These are phyloP conservation scores for Eonycteris spelaea DNA, from an alignment of 2,113 vertebrate species.

Conservation along the genomic window DNA sequence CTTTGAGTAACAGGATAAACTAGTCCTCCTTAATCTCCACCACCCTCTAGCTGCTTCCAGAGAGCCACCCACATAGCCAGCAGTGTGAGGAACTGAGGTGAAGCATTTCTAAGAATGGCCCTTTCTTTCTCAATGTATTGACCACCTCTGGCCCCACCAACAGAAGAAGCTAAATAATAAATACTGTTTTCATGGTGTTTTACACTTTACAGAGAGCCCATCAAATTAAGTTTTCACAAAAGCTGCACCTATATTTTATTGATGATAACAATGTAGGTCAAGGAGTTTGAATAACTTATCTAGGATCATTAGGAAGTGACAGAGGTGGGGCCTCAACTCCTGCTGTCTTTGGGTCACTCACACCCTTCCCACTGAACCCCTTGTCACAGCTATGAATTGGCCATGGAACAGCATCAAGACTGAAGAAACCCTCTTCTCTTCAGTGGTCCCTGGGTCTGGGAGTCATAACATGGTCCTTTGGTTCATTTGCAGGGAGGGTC, in stretches of 20 bases:
- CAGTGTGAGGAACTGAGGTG: neutral
- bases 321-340: neutral
- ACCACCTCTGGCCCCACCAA: neutral
- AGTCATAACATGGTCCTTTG: neutral
- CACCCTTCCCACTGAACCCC: neutral
- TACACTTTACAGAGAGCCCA: neutral
- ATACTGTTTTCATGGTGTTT: neutral
- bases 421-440: neutral
- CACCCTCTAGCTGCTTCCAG: neutral
- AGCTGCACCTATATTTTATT: neutral
- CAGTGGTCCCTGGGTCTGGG: neutral
- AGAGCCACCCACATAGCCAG: neutral
- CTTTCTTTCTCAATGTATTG: neutral
- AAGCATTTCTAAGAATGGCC: neutral
- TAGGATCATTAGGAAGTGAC: neutral
- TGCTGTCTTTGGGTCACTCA: neutral
- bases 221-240: neutral
- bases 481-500: neutral
- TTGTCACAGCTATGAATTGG: neutral
- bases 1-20: constrained; percentile 57
- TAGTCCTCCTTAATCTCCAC: neutral
- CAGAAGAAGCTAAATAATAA: neutral
- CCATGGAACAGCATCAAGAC: neutral
- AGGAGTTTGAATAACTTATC: neutral
- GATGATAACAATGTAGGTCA: neutral